A percentile compares a stretch with the other conserved stretches of the same genome.
Evolutionary conservation across 2,113 vertebrate genomes (phyloP).

Genomic region (Lipophrys pholis): DNA sequence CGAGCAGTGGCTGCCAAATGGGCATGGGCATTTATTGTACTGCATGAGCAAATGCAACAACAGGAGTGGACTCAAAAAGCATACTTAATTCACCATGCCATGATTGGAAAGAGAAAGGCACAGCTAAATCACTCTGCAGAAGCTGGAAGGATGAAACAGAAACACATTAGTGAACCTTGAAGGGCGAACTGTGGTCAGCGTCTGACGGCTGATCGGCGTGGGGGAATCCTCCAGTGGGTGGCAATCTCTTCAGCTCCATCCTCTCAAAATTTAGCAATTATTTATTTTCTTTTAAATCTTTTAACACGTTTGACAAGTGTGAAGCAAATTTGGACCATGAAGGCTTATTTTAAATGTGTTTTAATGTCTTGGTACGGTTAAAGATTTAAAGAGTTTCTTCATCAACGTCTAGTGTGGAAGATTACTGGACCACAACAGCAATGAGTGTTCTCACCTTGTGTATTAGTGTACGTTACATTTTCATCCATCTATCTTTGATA

Average conservation of each 20-base stretch:
- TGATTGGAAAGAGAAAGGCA: slow-evolving; percentile 33
- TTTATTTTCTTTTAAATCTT: background rate
- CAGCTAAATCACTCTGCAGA: slow-evolving; percentile 23
- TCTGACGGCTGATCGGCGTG: slow-evolving; percentile 51
- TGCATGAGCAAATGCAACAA: slow-evolving; percentile 25
- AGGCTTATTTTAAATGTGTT: background rate
- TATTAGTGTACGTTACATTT: too few relatives aligned
- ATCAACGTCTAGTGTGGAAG: too few relatives aligned
- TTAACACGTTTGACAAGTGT: background rate
- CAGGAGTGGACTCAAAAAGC: slow-evolving; percentile 10
- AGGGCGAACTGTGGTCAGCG: slow-evolving; percentile 30
- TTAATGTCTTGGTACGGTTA: too few relatives aligned
- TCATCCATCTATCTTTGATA: too few relatives aligned
- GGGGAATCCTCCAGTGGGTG: slow-evolving; percentile 15
- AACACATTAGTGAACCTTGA: slow-evolving; percentile 33
- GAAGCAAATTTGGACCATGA: background rate
- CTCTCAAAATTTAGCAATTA: slow-evolving; percentile 29
- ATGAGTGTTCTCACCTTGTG: too few relatives aligned
- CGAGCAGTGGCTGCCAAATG: slow-evolving; percentile 11
- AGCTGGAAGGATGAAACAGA: slow-evolving; percentile 17
- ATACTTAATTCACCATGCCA: slow-evolving; percentile 23
- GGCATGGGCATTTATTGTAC: slow-evolving; percentile 18
- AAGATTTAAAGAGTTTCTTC: too few relatives aligned
- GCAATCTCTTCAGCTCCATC: slow-evolving; percentile 26
- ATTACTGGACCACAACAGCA: too few relatives aligned